Evolutionary conservation across 2,113 vertebrate species (phyloP).

Genomic region (Phyllostomus discolor): DNA sequence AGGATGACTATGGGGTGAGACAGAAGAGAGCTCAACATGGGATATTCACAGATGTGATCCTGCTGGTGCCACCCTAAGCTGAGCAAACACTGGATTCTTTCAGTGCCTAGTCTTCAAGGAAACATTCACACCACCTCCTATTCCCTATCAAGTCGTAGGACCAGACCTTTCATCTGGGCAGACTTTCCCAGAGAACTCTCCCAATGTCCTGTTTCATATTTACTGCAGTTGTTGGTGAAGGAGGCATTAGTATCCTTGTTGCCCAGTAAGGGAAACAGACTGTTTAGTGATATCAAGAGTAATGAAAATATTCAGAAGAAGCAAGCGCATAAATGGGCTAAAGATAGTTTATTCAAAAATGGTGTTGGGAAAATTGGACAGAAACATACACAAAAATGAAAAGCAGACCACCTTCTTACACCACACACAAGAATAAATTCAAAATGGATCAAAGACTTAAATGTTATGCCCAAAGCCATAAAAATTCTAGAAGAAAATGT

Average conservation of each 20-base stretch:
- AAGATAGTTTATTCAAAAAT: too few relatives aligned
- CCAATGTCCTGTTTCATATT: neutral
- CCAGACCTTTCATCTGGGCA: neutral
- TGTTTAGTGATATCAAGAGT: neutral
- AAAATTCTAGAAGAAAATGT: too few relatives aligned
- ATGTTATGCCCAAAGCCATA: too few relatives aligned
- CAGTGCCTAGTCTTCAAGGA: neutral
- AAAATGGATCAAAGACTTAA: too few relatives aligned
- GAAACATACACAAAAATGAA: too few relatives aligned
- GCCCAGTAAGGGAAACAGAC: neutral
- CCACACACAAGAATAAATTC: too few relatives aligned
- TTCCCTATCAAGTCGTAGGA: neutral
- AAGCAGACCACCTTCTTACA: too few relatives aligned
- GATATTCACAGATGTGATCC: neutral
- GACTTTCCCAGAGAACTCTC: neutral
- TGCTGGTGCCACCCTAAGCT: fast-evolving
- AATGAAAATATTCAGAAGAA: neutral
- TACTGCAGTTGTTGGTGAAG: neutral
- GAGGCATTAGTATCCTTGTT: neutral
- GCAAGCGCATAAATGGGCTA: too few relatives aligned
- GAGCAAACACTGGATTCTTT: neutral
- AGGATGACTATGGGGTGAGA: neutral
- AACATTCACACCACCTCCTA: neutral
- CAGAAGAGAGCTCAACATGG: neutral
- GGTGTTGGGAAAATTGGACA: too few relatives aligned